Base-by-base conservation (phyloP, 2,113 vertebrate species). In the Centropristis striata region DNA sequence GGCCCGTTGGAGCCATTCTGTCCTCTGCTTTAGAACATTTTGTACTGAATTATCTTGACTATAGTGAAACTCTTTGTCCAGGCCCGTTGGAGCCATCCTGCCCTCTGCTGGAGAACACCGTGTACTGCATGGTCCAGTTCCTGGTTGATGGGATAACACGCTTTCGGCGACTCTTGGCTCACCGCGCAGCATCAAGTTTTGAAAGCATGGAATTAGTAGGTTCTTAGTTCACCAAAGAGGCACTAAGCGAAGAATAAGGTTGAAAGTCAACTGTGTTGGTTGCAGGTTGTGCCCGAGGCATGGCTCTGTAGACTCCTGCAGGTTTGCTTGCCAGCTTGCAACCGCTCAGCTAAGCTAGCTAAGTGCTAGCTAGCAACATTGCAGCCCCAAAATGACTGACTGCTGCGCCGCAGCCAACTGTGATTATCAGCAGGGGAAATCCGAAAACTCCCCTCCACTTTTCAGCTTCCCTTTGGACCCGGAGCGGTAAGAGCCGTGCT, bases 331-430 rank as follows among this genome's bases (percentile, higher is more conserved):
- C 58, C 79, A 87, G 83, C 81, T 87, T 89, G 86, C 89, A 87
- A 85, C 71, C 89, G 74, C 84, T n/a, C 69, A 90, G 92, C 92
- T 82, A 91, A 87, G 90, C 88, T 91, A 91, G 90, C 89, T 80
- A 81, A 84, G 83, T 85, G 85, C 71, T 84, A 78, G 89, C 89
- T 87, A 89, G 86, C 88, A 86, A 77, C 85, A 88, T 88, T 90
- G 91, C 90, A 85, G 91, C 92, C 90, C n/a, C 93, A 95, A 95
- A 90, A 97, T 97, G 96, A 96, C 95, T 90, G 95, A 97, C 86
- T 95, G 95, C 95, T 98, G 98, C 89, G 97, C 97, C 70, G 97
- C 97, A 88, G 95, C 95, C 72, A 96, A 96, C 85, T 98, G 98
- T 94, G 97, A 95, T 83, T 94, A 84, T 21, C 75, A 85, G 32